Conservation (phyloP, 2,113 vertebrate species). For the Leuciscus idus region DNA sequence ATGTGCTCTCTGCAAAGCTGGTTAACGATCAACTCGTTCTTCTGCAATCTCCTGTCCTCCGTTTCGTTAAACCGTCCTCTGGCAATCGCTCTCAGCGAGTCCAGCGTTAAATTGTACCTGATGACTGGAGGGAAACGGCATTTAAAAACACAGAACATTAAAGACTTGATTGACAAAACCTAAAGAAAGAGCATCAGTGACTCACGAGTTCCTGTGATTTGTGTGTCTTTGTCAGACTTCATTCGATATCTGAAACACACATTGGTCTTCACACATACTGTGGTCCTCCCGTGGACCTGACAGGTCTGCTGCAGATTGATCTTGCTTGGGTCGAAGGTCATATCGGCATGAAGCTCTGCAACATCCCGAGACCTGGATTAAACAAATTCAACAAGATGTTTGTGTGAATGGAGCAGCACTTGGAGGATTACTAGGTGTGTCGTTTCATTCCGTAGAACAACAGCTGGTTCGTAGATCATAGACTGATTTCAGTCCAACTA, state of each 20-base stretch:
- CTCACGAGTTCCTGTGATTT: conserved; percentile 75
- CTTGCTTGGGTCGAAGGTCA: conserved; percentile 85
- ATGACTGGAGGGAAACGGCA: conserved; percentile 62
- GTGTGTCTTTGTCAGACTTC: conserved; percentile 78
- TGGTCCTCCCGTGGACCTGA: conserved; percentile 72
- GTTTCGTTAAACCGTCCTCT: conserved; percentile 68
- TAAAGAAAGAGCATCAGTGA: background rate
- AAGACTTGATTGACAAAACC: background rate
- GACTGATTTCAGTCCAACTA: background rate
- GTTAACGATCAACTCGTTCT: conserved; percentile 49
- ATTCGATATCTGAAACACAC: conserved; percentile 85
- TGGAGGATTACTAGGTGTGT: background rate
- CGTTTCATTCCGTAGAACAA: background rate
- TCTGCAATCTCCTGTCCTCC: conserved; percentile 65
- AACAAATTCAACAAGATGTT: conserved; percentile 25
- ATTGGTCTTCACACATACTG: conserved; percentile 80
- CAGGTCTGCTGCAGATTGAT: conserved; percentile 94
- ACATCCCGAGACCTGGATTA: conserved; percentile 90
- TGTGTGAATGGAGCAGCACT: background rate
- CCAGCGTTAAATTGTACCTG: conserved; percentile 71
- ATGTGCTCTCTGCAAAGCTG: conserved; percentile 59
- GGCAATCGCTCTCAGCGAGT: conserved; percentile 70
- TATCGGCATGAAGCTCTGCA: conserved; percentile 84
- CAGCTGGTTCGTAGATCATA: conserved; percentile 17
- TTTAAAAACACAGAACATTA: conserved; percentile 18